These are phyloP conservation scores for Colossoma macropomum DNA, from an alignment of 2,113 vertebrate genomes.

Conservation along the genomic window DNA sequence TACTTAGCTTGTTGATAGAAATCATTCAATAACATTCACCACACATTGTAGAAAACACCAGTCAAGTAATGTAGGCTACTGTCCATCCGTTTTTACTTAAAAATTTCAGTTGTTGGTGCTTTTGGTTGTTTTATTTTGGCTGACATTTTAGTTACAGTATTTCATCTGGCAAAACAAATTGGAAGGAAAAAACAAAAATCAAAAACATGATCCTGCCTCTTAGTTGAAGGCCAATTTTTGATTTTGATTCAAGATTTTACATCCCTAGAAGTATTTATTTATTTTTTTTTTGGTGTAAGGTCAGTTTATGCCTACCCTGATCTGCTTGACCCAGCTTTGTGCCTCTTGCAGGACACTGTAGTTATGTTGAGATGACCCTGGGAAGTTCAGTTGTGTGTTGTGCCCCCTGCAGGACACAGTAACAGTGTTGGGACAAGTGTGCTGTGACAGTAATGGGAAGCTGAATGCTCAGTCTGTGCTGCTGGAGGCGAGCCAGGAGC, in stretches of 20 bases:
- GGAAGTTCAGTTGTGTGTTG: constrained; percentile 58
- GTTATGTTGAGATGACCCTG: constrained; percentile 67
- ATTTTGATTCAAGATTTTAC: no score
- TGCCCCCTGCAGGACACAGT: constrained; percentile 76
- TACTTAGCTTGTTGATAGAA: no score
- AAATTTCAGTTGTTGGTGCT: no score
- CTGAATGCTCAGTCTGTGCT: constrained; percentile 87
- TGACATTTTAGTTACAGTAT: no score
- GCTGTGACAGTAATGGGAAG: constrained; percentile 89
- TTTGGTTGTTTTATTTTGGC: no score
- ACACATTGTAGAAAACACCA: no score
- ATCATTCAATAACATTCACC: no score
- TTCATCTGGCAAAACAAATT: background rate
- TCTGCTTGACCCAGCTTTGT: background rate
- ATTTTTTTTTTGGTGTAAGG: background rate
- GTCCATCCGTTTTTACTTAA: no score
- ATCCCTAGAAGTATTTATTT: no score
- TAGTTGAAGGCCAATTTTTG: no score
- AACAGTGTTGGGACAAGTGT: constrained; percentile 84
- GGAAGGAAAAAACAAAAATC: background rate
- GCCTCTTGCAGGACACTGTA: constrained; percentile 76
- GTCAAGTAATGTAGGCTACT: no score
- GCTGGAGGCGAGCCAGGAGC: constrained; percentile 84
- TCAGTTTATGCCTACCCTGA: background rate
- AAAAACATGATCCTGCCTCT: no score